These are phyloP conservation scores for Gymnocephalus cernua DNA, from an alignment of 2,113 vertebrate species.

Conservation along the genomic window DNA sequence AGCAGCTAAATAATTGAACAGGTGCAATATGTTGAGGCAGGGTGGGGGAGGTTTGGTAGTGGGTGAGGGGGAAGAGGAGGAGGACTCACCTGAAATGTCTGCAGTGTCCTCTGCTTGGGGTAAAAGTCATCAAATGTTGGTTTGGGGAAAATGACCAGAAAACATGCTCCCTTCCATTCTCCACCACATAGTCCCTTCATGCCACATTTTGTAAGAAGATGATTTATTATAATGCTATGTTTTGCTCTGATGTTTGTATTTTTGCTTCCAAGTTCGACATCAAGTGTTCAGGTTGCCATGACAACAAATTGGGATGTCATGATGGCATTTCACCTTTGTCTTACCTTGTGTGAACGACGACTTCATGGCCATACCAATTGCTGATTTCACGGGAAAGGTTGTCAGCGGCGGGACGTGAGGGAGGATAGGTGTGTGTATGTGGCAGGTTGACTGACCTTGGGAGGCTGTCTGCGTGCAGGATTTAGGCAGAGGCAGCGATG, in stretches of 20 bases:
- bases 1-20: conserved; percentile 91
- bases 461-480: conserved; percentile 82
- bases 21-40: conserved; percentile 86
- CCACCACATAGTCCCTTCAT: not conserved
- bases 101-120: conserved; percentile 76
- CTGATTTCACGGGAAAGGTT: conserved; percentile 81
- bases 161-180: conserved; percentile 60
- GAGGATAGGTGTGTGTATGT: conserved; percentile 13
- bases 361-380: conserved; percentile 86
- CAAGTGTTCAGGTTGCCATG: conserved; percentile 87
- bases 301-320: conserved; percentile 90
- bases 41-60: conserved; percentile 24
- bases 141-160: conserved; percentile 75
- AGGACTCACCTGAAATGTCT: conserved; percentile 77
- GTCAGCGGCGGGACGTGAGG: conserved; percentile 53
- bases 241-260: conserved; percentile 59
- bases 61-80: conserved; percentile 19
- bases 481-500: conserved; percentile 68
- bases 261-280: conserved; percentile 75
- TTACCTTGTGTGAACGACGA: conserved; percentile 82
- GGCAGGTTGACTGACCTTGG: conserved; percentile 82
- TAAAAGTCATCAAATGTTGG: conserved; percentile 82
- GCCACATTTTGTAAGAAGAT: conserved; percentile 44
- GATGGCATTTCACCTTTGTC: conserved; percentile 90
- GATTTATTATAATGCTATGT: conserved; percentile 41